Evolutionary conservation across 1,140 invertebrate species (phyloP), one percentile per base, ranked within the genome.

Genomic region (Lepidurus arcticus): DNA sequence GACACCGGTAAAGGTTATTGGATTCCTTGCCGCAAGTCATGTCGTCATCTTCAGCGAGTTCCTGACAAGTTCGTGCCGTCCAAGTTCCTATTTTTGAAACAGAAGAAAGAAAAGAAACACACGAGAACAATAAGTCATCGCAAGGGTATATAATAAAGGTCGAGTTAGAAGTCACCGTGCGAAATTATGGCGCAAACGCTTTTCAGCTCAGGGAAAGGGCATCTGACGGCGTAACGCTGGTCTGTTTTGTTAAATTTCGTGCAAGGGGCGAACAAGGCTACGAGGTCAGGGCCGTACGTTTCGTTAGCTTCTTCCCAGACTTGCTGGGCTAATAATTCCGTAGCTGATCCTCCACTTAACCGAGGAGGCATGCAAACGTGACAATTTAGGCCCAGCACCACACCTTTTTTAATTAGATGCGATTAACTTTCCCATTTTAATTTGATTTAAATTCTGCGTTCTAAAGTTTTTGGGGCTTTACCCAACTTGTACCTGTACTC

Each of bases 161-260:
- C 34, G 34, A 34, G 34, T 3, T 34, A 34, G 34, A 34, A 34
- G 34, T 65, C 21, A 65, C 53, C 53, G 53, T 65, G 53, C 13
- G 53, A 65, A 65, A 65, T 65, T 13, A 65, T 65, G 53, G 53
- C 13, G 13, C 53, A 65, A 65, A 65, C 53, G 13, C 53, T 65
- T 16, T 65, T n/a, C 53, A 65, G 13, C 21, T 65, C 53, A 7
- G 53, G 53, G 53, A 65, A 65, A 65, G 53, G 53, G 53, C 53
- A 65, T 21, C 53, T 13, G 16, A 65, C 53, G 53, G 53, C 53
- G 53, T 65, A 65, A 65, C 53, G 53, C 13, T 13, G 53, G 13
- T 65, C 53, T n/a, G 53, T 65, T 65, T 65, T 65, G 53, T 65
- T 65, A 21, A 65, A 65, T 65, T 65, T 65, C 53, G 53, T 65